Evolutionary conservation across 1,140 invertebrate species (phyloP).

Genomic region (Zaprionus vittiger): DNA sequence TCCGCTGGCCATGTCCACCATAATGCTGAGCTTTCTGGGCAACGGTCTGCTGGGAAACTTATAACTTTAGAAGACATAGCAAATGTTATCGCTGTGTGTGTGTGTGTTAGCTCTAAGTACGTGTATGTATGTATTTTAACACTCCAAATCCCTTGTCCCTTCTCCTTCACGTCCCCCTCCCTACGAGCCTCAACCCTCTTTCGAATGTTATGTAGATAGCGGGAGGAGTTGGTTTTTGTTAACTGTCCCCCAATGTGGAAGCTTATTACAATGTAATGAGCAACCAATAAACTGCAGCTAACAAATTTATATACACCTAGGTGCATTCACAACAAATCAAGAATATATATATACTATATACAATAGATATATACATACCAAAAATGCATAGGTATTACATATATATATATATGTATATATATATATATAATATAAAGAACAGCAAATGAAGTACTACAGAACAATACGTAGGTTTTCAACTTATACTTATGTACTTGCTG

Average conservation of each 20-base stretch:
- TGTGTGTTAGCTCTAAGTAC: slow-evolving; percentile 19
- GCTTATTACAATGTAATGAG: slow-evolving; percentile 73
- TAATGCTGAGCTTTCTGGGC: slow-evolving; percentile 78
- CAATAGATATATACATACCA: slow-evolving; percentile 1
- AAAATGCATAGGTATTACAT: not conserved
- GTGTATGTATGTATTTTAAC: slow-evolving; percentile 1
- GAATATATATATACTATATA: slow-evolving; percentile 10
- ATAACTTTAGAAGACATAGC: slow-evolving; percentile 77
- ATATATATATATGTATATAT: slow-evolving; percentile 10
- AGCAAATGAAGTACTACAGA: slow-evolving; percentile 35
- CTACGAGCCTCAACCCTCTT: not conserved
- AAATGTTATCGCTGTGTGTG: slow-evolving; percentile 17
- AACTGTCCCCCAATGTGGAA: slow-evolving; percentile 24
- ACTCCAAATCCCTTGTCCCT: not conserved
- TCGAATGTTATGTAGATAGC: slow-evolving; percentile 40
- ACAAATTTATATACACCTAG: slow-evolving; percentile 34
- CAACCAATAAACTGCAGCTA: slow-evolving; percentile 2
- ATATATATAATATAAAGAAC: slow-evolving; percentile 6
- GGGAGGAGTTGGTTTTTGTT: slow-evolving; percentile 40
- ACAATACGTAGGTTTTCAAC: slow-evolving; percentile 67
- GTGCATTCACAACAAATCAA: slow-evolving; percentile 22
- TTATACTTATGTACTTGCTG: slow-evolving; percentile 60
- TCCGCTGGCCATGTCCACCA: slow-evolving; percentile 74
- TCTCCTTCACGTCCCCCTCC: not conserved
- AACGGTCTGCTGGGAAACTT: slow-evolving; percentile 72